phyloP scores from a whole-genome alignment of 2,888 invertebrate species.

The Caenorhabditis sinica region DNA sequence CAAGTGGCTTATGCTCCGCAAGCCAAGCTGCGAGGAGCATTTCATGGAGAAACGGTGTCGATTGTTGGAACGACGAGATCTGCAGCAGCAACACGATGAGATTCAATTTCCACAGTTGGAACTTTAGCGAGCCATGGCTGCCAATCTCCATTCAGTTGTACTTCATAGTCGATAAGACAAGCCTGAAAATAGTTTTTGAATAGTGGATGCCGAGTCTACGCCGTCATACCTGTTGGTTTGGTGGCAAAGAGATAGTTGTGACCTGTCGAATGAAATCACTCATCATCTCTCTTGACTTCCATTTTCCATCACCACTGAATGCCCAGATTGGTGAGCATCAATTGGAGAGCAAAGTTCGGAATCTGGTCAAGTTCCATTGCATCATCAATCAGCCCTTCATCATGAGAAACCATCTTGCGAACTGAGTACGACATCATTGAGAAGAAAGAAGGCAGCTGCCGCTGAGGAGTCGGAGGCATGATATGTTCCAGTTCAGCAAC shows the following conservation, averaged over 20 bases:
- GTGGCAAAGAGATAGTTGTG: constrained; percentile 94
- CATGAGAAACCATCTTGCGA: constrained; percentile 92
- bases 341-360: constrained; percentile 93
- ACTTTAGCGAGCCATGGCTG: constrained; percentile 97
- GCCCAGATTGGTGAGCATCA: constrained; percentile 97
- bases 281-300: constrained; percentile 95
- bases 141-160: constrained; percentile 95
- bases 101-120: constrained; percentile 97
- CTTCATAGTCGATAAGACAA: constrained; percentile 83
- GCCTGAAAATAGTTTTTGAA: constrained; percentile 82
- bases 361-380: constrained; percentile 65
- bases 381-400: constrained; percentile 84
- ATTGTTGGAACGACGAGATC: constrained; percentile 99
- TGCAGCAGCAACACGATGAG: constrained; percentile 98
- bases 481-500: constrained; percentile 93
- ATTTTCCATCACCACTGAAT: constrained; percentile 97
- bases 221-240: constrained; percentile 88
- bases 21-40: constrained; percentile 97
- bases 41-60: constrained; percentile 98
- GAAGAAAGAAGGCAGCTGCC: constrained; percentile 96
- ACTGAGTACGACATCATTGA: constrained; percentile 97
- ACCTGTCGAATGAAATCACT: constrained; percentile 96
- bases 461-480: constrained; percentile 98
- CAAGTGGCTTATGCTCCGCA: constrained; percentile 98
- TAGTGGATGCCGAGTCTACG: no score